A percentile compares a stretch with the other conserved stretches of the same genome.
Evolutionary conservation across 2,888 invertebrate genomes (phyloP).

Genomic region (Heliconius charithonia): DNA sequence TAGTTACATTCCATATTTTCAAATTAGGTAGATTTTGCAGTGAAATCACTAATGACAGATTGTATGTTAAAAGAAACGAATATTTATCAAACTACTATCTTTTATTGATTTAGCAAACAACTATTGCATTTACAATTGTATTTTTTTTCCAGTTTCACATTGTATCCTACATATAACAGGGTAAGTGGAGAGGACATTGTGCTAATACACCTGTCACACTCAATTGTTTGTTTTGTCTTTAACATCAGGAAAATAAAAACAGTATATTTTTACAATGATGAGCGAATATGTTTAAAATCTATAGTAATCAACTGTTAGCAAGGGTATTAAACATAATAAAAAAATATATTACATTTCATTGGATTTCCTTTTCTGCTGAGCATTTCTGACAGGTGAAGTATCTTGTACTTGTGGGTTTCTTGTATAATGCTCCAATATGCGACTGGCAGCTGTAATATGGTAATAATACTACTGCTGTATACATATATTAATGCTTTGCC

Average conservation of each 20-base stretch:
- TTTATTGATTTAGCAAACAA: no score
- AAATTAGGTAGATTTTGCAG: no score
- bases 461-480: conserved; percentile 4
- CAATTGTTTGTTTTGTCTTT: no score
- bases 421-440: conserved; percentile 78
- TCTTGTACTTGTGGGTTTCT: conserved; percentile 65
- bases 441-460: conserved; percentile 67
- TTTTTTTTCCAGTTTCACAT: no score
- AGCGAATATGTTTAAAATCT: no score
- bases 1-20: neutral
- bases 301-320: no score
- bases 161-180: no score
- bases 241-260: no score
- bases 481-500: neutral
- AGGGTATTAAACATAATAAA: neutral
- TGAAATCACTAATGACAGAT: neutral
- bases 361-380: conserved; percentile 63
- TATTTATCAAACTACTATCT: neutral
- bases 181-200: no score
- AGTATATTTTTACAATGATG: no score
- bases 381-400: conserved; percentile 53
- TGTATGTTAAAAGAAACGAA: neutral
- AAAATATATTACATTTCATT: conserved; percentile 44
- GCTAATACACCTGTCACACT: no score
- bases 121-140: no score